Conservation (phyloP, 2,797 vertebrate genomes). For the Tarsius wallacei region DNA sequence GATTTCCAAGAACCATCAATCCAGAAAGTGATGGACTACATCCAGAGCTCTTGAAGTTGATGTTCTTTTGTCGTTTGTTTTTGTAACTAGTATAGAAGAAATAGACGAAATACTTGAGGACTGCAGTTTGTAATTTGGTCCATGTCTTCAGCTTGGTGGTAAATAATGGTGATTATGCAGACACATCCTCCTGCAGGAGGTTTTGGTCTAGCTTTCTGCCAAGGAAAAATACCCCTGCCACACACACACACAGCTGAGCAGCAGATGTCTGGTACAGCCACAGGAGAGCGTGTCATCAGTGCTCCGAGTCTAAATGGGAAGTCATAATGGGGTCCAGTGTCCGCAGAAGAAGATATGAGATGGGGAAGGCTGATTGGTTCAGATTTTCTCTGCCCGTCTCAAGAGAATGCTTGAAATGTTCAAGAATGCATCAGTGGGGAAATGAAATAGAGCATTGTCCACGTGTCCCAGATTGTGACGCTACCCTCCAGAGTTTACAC, state of each 20-base stretch:
- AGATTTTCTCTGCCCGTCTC: neutral
- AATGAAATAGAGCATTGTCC: neutral
- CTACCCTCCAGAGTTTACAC: neutral
- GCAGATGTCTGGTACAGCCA: neutral
- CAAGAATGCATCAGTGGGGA: neutral
- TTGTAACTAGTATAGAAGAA: neutral
- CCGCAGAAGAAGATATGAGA: neutral
- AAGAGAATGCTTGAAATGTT: neutral
- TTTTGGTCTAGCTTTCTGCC: neutral
- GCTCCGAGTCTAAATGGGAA: neutral
- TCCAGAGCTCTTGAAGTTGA: neutral
- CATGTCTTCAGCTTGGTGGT: neutral
- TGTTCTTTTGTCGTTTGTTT: neutral
- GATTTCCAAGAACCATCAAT: neutral
- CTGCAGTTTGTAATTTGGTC: neutral
- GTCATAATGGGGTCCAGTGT: neutral
- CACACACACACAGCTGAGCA: neutral
- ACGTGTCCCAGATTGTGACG: neutral
- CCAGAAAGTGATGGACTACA: neutral
- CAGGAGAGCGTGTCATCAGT: accelerated
- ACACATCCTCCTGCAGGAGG: neutral
- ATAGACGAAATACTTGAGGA: neutral
- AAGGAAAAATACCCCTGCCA: neutral
- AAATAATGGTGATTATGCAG: neutral
- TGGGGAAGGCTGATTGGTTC: neutral